phyloP scores from a whole-genome alignment of 2,113 vertebrate species.

The human region DNA sequence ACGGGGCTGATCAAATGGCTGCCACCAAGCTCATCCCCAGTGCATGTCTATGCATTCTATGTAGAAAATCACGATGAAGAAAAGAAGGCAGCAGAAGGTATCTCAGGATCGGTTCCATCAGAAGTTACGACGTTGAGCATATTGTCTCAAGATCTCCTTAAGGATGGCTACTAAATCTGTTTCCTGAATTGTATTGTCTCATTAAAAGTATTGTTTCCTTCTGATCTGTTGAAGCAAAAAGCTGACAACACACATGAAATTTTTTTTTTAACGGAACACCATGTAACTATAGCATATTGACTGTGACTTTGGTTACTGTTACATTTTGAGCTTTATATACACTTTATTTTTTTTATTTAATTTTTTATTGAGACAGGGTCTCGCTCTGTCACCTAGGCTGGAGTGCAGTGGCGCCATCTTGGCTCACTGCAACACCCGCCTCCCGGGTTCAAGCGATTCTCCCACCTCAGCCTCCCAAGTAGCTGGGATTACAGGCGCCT shows the following conservation, averaged over 20 bases:
- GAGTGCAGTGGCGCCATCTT: neutral
- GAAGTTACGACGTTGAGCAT: neutral
- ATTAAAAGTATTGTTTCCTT: neutral
- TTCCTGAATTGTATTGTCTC: conserved; percentile 19
- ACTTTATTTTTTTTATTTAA: neutral
- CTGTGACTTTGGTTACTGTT: neutral
- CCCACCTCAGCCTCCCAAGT: neutral
- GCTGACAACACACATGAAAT: neutral
- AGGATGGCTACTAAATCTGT: neutral
- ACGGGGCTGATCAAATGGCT: neutral
- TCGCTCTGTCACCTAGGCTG: neutral
- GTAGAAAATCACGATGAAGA: neutral
- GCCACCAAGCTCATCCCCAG: neutral
- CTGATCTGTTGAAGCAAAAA: neutral
- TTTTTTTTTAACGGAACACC: neutral
- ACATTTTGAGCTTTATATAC: neutral
- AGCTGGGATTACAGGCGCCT: neutral
- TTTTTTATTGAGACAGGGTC: neutral
- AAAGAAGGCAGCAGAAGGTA: neutral
- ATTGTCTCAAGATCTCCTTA: neutral
- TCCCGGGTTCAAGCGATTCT: neutral
- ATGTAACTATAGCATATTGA: neutral
- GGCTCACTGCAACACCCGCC: neutral
- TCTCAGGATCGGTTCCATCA: neutral
- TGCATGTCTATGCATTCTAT: neutral